phyloP scores from a whole-genome alignment of 1,140 invertebrate species.

The Riptortus pedestris region DNA sequence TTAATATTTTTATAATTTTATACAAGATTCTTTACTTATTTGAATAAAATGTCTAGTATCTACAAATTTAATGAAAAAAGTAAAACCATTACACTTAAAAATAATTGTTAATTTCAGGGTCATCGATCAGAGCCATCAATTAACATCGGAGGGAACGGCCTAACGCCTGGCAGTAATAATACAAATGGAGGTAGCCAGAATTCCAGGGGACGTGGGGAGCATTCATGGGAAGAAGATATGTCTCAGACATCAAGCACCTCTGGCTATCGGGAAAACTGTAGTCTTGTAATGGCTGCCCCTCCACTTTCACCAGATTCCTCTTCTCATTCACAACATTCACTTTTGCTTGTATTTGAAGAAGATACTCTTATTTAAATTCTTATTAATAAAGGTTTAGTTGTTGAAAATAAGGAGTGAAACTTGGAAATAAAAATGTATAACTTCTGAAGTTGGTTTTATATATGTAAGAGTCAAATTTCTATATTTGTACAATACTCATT shows the following conservation, averaged over 20 bases:
- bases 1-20: no score
- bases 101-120: no score
- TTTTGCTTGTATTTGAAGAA: constrained; percentile 60
- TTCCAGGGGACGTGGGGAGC: background rate
- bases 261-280: constrained; percentile 36
- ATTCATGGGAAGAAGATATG: constrained; percentile 60
- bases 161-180: background rate
- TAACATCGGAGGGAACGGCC: background rate
- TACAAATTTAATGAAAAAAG: no score
- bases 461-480: no score
- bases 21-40: no score
- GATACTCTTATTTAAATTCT: constrained; percentile 60
- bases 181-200: constrained; percentile 1
- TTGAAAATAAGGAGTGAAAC: no score
- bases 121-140: constrained; percentile 20
- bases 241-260: constrained; percentile 68
- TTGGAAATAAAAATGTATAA: no score
- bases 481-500: no score
- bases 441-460: no score
- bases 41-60: no score
- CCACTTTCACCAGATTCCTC: background rate
- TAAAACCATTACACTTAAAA: no score
- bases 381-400: no score
- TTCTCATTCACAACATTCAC: constrained; percentile 46
- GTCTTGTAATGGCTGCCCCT: constrained; percentile 39